Evolutionary conservation across 2,888 invertebrate species (phyloP).

Genomic region (Lithophane socia): DNA sequence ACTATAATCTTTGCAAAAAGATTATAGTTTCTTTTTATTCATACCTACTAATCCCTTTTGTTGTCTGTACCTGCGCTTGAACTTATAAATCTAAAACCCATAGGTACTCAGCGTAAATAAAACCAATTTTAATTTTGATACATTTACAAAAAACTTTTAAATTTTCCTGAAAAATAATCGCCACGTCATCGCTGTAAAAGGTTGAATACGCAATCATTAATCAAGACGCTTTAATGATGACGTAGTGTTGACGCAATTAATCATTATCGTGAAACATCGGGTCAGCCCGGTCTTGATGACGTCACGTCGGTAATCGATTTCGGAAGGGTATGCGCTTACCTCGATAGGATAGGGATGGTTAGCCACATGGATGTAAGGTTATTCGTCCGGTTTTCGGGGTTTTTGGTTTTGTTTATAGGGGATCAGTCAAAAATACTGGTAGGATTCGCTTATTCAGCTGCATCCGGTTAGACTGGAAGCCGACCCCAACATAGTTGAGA

Average conservation of each 20-base stretch:
- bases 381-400: no score
- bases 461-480: no score
- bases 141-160: constrained; percentile 9
- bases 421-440: no score
- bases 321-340: neutral
- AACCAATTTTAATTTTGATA: neutral
- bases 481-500: no score
- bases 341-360: constrained; percentile 6
- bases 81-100: no score
- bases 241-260: constrained; percentile 54
- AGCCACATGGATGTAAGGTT: neutral
- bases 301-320: constrained; percentile 49
- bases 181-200: constrained; percentile 29
- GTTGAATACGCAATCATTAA: constrained; percentile 53
- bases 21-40: neutral
- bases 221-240: constrained; percentile 60
- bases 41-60: neutral
- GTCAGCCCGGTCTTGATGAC: constrained; percentile 30
- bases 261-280: constrained; percentile 54
- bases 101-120: neutral
- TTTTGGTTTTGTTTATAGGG: no score
- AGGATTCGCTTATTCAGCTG: no score
- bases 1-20: no score
- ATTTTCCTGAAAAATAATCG: constrained; percentile 15
- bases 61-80: neutral